These are phyloP conservation scores for Drosophila mulleri DNA, from an alignment of 2,888 invertebrate species.

Conservation along the genomic window DNA sequence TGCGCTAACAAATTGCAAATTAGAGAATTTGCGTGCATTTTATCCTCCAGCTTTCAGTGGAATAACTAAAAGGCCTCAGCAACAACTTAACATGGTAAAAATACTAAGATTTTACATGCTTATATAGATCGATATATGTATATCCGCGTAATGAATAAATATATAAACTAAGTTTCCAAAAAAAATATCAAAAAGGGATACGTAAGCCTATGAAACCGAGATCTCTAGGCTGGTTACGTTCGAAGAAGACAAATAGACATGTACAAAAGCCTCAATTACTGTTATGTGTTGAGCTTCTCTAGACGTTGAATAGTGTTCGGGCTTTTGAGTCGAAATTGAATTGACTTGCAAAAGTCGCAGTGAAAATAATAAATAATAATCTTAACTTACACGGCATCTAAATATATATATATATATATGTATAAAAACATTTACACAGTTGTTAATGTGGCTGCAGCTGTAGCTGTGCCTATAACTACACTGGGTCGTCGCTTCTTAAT, in stretches of 20 bases:
- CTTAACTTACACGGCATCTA: constrained; percentile 41
- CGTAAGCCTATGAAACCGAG: neutral
- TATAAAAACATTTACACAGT: constrained; percentile 55
- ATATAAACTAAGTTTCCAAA: constrained; percentile 23
- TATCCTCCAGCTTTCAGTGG: constrained; percentile 25
- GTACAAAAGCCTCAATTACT: constrained; percentile 41
- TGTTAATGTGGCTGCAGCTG: constrained; percentile 34
- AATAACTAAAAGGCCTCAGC: constrained; percentile 73
- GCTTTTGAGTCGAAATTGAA: constrained; percentile 33
- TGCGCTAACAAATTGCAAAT: constrained; percentile 29
- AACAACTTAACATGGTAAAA: constrained; percentile 72
- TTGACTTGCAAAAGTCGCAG: constrained; percentile 37
- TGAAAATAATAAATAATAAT: constrained; percentile 62
- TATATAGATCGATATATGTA: constrained; percentile 16
- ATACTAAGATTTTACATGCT: constrained; percentile 69
- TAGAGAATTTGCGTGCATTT: constrained; percentile 21
- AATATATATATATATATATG: constrained; percentile 4
- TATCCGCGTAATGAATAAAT: constrained; percentile 43
- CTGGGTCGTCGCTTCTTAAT: constrained; percentile 71
- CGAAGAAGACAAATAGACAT: constrained; percentile 23
- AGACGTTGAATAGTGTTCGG: constrained; percentile 33
- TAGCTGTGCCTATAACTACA: constrained; percentile 9
- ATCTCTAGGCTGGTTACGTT: neutral
- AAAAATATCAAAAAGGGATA: constrained; percentile 27
- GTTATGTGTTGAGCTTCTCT: constrained; percentile 48